Base-by-base conservation (phyloP, 2,888 invertebrate genomes). In the Drosophila macrospina region DNA sequence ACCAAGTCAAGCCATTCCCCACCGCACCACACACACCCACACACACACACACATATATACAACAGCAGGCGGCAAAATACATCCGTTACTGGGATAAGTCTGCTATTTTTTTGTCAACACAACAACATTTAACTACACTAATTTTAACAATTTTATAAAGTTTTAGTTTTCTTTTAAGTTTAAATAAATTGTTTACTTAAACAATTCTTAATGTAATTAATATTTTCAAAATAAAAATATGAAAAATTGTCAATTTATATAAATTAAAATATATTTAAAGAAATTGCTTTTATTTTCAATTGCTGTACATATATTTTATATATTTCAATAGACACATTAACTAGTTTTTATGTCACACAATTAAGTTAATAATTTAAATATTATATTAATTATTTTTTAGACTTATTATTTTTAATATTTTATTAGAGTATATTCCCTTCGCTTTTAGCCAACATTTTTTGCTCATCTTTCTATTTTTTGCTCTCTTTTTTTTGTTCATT, bases 61-160 rank as follows among this genome's bases (percentile, higher is more conserved):
- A 34, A 42, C 56, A 63, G 74, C 74, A 73, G 64, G 69, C 74
- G 45, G 16, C 47, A 39, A 57, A 63, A 63, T 48, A 62, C 41
- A 54, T 57, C 63, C 56, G 11, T 41, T 26, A 24, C 37, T 48
- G 34, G 8, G 8, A 16, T 8, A 37, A 24, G 37, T 47, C 4
- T 6, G 5, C 2, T 15, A 10, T 37, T 11, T 4, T 20, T 20
- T 20, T 20, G 20, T 20, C 20, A n/a, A 15, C 0, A 20, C 8
- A 1, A 16, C 42, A 41, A 13, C 24, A 2, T 10, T 30, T 20
- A 15, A 7, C 15, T 36, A 39, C 55, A 8, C 68, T 66, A 0
- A 24, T 24, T 5, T 10, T 1, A 16, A 16, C 16, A 36, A 28
- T n/a, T 24, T 20, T 5, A 13, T 50, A 10, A 50, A n/a, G 28